Base-by-base conservation (phyloP, 2,797 vertebrate species). In the Gambelia wislizenii region DNA sequence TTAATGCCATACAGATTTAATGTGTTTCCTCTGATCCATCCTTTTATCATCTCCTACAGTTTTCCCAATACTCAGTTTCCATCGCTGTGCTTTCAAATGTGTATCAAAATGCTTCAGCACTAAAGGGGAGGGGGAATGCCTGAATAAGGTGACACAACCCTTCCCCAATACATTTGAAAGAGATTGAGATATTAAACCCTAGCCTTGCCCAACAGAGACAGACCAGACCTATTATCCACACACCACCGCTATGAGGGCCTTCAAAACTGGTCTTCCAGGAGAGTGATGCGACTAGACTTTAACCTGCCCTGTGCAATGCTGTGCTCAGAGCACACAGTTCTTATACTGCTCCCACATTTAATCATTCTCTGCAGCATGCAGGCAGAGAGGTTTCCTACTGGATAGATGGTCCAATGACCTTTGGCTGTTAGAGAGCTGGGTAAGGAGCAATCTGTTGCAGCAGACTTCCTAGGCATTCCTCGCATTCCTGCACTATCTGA, bases 381-480 rank as follows among this genome's bases (percentile, higher is more conserved):
- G 64, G 74, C 79, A 84, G 89, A 18, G 18, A 81, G 91, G 93
- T 91, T 93, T 89, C 93, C 95, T 92, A 86, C 47, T 20, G 36
- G 18, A 87, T 90, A 90, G 95, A 96, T 95, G 96, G 94, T 94
- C 93, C 85, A 22, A 91, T 94, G 95, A 95, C 96, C 95, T 95
- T 95, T 90, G 94, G 86, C 93, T 93, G 91, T n/a, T 85, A 47
- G 86, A 70, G 83, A 85, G 82, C 90, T 44, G 94, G 94, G 93
- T 90, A 79, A 47, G 89, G 86, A 92, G 89, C 44, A 2, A 91
- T 90, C 86, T 61, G 91, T 92, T 87, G 84, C 93, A 84, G 88
- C 95, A 81, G 90, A 96, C 88, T 95, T 95, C 96, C 93, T 94
- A 95, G 94, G 93, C 97, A 98, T 98, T 98, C 98, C 97, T 94